These are phyloP conservation scores for Altica lythri DNA, from an alignment of 2,888 invertebrate genomes.

Conservation along the genomic window DNA sequence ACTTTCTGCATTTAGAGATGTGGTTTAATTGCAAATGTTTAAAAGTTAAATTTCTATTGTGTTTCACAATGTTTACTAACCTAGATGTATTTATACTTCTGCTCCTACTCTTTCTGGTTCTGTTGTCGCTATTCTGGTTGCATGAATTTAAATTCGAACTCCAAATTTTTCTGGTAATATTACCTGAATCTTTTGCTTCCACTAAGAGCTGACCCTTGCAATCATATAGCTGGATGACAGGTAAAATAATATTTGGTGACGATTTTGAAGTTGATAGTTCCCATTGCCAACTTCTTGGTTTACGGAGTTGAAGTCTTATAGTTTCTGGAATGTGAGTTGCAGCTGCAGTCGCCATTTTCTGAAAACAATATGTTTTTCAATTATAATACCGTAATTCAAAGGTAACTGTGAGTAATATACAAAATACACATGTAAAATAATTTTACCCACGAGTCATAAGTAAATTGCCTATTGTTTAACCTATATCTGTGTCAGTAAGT, in stretches of 20 bases:
- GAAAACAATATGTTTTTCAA: too few species aligned
- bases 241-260: constrained; percentile 64
- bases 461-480: too few species aligned
- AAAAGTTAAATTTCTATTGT: too few species aligned
- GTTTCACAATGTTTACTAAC: constrained; percentile 8
- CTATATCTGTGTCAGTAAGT: too few species aligned
- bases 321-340: constrained; percentile 54
- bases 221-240: constrained; percentile 67
- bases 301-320: constrained; percentile 66
- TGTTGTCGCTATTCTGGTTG: background rate
- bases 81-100: constrained; percentile 8
- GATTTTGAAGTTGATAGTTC: constrained; percentile 67
- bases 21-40: too few species aligned
- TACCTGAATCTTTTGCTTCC: constrained; percentile 64
- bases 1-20: too few species aligned
- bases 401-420: too few species aligned
- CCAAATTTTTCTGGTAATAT: constrained; percentile 55
- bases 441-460: too few species aligned
- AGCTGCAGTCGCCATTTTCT: constrained; percentile 36
- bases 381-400: too few species aligned
- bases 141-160: constrained; percentile 31
- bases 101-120: background rate
- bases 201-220: constrained; percentile 66
- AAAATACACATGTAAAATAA: too few species aligned
- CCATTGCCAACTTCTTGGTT: constrained; percentile 68